Base-by-base conservation (phyloP, 2,797 vertebrate genomes). In the Catamblyrhynchus diadema region DNA sequence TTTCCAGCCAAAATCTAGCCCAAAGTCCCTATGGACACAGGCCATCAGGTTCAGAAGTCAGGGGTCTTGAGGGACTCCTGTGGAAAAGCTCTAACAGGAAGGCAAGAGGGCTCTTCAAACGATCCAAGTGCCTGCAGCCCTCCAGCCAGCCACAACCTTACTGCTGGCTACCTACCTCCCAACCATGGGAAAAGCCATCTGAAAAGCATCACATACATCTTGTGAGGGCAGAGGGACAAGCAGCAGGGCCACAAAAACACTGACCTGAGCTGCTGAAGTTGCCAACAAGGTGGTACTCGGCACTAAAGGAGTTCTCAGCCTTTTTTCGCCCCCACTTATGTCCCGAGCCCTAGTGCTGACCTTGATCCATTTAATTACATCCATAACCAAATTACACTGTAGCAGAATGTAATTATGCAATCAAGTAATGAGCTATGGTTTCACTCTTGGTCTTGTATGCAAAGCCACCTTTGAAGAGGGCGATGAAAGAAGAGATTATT, bases 281-380 rank as follows among this genome's bases (percentile, higher is more conserved):
- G 21, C 44, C 62, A 77, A 17, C 23, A 60, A 53, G 27, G 32
- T 19, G 9, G 51, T 75, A 84, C 66, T 90, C 47, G 80, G 62
- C 73, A 35, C 51, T 70, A 44, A 61, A 44, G 72, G 73, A 30
- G 41, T 35, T 83, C 78, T 45, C 9, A 32, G 62, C 5, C 54
- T 75, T 86, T 81, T 67, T 10, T 14, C 5, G 33, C 21, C 47
- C 10, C 0, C 4, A 15, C 23, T 93, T 65, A 72, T 86, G 85
- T 89, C 75, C 94, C 89, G 78, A 94, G 82, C 87, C 71, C 84
- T 77, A 60, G 64, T 86, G 71, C 81, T 97, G 81, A 96, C 94
- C 93, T 96, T 97, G 93, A 93, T 90, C 91, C 81, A 92, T 44
- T 94, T 96, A 93, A 94, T 96, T 96, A 96, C 77, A 64, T 93